Conservation (phyloP, 2,888 invertebrate genomes). For the Tribolium freemani region DNA sequence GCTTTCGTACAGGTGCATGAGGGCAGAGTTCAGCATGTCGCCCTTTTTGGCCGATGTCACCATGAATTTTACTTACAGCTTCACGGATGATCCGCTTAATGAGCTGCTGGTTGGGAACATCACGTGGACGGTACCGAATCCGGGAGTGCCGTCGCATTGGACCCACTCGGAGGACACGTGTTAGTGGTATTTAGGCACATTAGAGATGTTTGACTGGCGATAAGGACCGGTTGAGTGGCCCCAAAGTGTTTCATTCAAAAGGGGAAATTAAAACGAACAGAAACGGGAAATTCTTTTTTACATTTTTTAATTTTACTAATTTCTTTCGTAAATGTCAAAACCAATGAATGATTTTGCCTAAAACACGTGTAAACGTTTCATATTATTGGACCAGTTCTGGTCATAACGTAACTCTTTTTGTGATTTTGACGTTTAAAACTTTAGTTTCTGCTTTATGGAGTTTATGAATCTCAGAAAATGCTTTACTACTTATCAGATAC, state of each 20-base stretch:
- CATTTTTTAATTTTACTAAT: no score
- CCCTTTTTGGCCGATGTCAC: conserved; percentile 76
- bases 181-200: conserved; percentile 66
- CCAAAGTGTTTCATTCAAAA: background rate
- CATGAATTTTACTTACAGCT: conserved; percentile 92
- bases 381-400: no score
- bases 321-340: no score
- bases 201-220: background rate
- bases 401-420: no score
- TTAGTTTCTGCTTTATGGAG: no score
- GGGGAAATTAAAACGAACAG: background rate
- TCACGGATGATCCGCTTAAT: conserved; percentile 85
- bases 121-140: conserved; percentile 86
- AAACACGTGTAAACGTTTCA: no score
- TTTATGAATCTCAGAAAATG: no score
- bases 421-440: no score
- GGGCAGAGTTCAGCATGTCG: conserved; percentile 77
- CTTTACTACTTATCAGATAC: no score
- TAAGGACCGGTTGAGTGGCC: background rate
- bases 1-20: conserved; percentile 88
- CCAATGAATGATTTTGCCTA: no score
- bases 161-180: conserved; percentile 88
- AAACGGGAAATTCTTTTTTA: no score
- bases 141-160: conserved; percentile 86
- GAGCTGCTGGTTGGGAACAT: conserved; percentile 88